phyloP scores from a whole-genome alignment of 2,888 invertebrate species.

The Prosopocoilus inquinatus region DNA sequence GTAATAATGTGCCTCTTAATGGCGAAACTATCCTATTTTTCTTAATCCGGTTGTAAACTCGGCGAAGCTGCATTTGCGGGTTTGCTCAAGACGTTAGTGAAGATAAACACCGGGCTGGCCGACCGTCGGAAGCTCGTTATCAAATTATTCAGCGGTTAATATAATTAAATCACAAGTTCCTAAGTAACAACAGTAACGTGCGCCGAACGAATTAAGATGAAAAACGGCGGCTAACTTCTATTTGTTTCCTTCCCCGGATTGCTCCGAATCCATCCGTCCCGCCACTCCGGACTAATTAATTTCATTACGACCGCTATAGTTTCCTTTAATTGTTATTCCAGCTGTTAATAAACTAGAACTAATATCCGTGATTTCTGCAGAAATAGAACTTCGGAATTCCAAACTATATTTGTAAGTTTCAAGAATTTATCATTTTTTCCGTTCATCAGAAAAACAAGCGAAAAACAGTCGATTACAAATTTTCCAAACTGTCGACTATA shows the following conservation, averaged over 20 bases:
- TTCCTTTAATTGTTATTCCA: conserved; percentile 5
- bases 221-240: conserved; percentile 23
- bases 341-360: background rate
- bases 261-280: conserved; percentile 2
- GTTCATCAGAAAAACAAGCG: too few relatives aligned
- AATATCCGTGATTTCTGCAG: too few relatives aligned
- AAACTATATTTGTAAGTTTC: too few relatives aligned
- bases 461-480: too few relatives aligned
- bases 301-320: conserved; percentile 18
- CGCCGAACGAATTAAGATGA: conserved; percentile 18
- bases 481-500: too few relatives aligned
- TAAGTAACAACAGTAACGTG: conserved; percentile 34
- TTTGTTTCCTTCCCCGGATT: conserved; percentile 23
- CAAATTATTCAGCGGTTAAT: conserved; percentile 42
- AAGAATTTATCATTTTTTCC: too few relatives aligned
- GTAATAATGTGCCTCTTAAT: conserved; percentile 8
- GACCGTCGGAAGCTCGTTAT: conserved; percentile 40
- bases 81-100: conserved; percentile 42
- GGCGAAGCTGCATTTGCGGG: conserved; percentile 36
- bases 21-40: conserved; percentile 10
- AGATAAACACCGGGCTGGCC: conserved; percentile 40
- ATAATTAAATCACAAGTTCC: conserved; percentile 39
- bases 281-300: conserved; percentile 15
- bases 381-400: too few relatives aligned
- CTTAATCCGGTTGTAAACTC: conserved; percentile 20